Base-by-base conservation (phyloP, 2,113 vertebrate genomes). In the Ancistrus triradiatus region DNA sequence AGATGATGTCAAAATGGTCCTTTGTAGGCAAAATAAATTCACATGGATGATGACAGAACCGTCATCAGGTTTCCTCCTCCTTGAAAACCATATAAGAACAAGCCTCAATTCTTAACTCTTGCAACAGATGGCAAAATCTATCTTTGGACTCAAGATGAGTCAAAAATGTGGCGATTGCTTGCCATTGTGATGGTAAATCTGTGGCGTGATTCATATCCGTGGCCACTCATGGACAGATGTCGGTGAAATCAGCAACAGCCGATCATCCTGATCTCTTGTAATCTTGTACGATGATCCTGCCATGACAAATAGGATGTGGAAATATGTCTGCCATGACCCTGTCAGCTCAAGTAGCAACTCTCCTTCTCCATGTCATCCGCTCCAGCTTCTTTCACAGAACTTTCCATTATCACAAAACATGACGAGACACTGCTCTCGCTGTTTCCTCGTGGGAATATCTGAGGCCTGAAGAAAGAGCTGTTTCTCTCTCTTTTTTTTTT, bases 181-280 rank as follows among this genome's bases (percentile, higher is more conserved):
- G 7, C 38, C 55, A 77, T 84, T 64, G 73, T 56, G 78, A 82
- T 83, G 70, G 83, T 78, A 84, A 84, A 87, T 86, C 84, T 76
- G 79, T 81, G 83, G 83, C 82, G 84, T 78, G 73, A 75, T 86
- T 77, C 17, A 84, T 28, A 77, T 80, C 86, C 90, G 87, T 84
- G 87, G 90, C 89, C 88, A 87, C 89, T 89, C 90, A 87, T 83
- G 85, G 90, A 93, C 93, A 95, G 93, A 93, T 95, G 92, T 91
- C 92, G 88, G 84, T 62, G 74, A 91, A 94, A 91, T 90, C 91
- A 90, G 84, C 74, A 87, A 92, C 91, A 96, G 91, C 89, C 87
- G 85, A 94, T 90, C 90, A 78, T 15, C 77, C 91, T 93, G 91
- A 93, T 92, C 86, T 79, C 82, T 83, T 72, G 77, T 87, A 90